phyloP scores from a whole-genome alignment of 2,888 invertebrate species.

The Scrobipalpa atriplicella region DNA sequence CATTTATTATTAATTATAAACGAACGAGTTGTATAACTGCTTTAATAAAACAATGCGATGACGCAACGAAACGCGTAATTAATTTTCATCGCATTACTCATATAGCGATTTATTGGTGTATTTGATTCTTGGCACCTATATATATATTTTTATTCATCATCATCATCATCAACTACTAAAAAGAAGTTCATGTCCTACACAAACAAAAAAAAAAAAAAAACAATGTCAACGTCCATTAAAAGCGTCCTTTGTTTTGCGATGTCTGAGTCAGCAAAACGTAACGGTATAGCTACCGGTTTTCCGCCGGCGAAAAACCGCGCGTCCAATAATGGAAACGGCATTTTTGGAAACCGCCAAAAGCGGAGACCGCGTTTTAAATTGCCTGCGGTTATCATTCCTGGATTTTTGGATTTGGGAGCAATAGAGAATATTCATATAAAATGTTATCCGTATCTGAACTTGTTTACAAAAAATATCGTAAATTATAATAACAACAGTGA shows the following conservation, averaged over 20 bases:
- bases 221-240: slow-evolving; percentile 19
- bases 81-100: not conserved
- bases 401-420: too few species aligned
- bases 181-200: not conserved
- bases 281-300: not conserved
- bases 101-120: not conserved
- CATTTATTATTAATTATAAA: not conserved
- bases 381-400: not conserved
- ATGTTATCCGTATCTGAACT: too few species aligned
- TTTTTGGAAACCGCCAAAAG: slow-evolving; percentile 8
- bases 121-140: not conserved
- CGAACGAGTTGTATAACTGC: not conserved
- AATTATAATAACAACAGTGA: too few species aligned
- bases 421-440: too few species aligned
- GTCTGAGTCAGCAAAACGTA: slow-evolving; percentile 14
- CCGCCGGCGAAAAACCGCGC: not conserved
- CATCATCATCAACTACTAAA: not conserved
- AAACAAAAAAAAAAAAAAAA: not conserved
- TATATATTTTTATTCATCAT: too few species aligned
- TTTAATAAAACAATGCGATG: not conserved
- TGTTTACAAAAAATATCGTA: too few species aligned
- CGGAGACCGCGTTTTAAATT: not conserved
- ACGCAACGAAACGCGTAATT: not conserved
- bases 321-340: not conserved
- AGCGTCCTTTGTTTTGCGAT: not conserved